These are phyloP conservation scores for Hyalella azteca DNA, from an alignment of 2,888 invertebrate genomes.

Conservation along the genomic window DNA sequence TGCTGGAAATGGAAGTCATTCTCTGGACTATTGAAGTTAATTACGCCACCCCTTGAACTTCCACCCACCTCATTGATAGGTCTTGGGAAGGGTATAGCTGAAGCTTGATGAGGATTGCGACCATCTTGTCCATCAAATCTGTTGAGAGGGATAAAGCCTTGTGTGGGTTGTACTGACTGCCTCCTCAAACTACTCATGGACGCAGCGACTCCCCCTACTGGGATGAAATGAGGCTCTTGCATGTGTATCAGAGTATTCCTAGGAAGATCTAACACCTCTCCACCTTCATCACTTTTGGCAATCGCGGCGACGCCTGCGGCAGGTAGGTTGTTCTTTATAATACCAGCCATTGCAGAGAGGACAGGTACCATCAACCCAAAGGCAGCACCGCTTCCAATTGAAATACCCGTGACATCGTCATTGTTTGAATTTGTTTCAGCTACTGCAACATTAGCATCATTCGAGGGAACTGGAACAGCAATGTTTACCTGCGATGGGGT, in stretches of 20 bases:
- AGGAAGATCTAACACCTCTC: conserved; percentile 38
- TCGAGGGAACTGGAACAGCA: neutral
- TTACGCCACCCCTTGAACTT: conserved; percentile 7
- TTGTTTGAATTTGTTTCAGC: too few species aligned
- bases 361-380: conserved; percentile 47
- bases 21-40: conserved; percentile 30
- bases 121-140: conserved; percentile 31
- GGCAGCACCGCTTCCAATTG: conserved; percentile 40
- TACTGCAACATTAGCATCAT: conserved; percentile 41
- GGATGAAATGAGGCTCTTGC: conserved; percentile 59
- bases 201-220: conserved; percentile 59
- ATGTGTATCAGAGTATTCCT: conserved; percentile 47
- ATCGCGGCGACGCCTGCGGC: conserved; percentile 26
- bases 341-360: conserved; percentile 52
- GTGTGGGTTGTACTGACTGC: conserved; percentile 46
- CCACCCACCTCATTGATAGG: conserved; percentile 19
- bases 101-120: conserved; percentile 27
- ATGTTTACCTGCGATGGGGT: neutral
- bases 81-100: neutral
- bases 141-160: conserved; percentile 53
- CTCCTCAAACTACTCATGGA: conserved; percentile 51
- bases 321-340: conserved; percentile 46
- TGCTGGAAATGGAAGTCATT: conserved; percentile 43
- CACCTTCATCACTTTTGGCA: conserved; percentile 46
- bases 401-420: conserved; percentile 40